Percentiles rank a stretch among this genome's conserved stretches.
phyloP scores from a whole-genome alignment of 2,797 vertebrate species.

The Phrynocephalus forsythii region DNA sequence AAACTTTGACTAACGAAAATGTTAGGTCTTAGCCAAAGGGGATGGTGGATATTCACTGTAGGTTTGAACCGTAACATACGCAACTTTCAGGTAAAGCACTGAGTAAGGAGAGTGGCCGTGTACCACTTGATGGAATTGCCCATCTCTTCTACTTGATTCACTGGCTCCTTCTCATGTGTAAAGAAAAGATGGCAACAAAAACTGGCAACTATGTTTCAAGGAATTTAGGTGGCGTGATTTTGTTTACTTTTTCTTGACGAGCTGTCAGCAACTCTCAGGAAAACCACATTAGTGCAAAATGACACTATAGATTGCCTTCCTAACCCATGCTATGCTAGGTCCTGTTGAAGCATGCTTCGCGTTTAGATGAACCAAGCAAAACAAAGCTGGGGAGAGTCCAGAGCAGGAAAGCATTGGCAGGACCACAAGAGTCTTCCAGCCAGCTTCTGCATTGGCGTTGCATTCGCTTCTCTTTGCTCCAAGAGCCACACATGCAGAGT shows the following conservation, averaged over 20 bases:
- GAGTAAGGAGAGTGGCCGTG: no score
- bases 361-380: not conserved
- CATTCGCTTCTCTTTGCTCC: constrained; percentile 34
- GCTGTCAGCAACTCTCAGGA: not conserved
- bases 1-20: not conserved
- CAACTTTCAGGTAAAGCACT: no score
- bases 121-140: no score
- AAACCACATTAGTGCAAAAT: not conserved
- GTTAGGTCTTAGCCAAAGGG: no score
- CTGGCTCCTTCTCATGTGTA: no score
- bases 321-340: not conserved
- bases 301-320: not conserved
- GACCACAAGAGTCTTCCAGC: not conserved
- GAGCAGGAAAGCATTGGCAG: not conserved
- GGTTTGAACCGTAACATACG: no score
- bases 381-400: not conserved
- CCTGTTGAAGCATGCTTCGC: not conserved
- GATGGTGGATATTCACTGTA: no score
- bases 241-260: not conserved
- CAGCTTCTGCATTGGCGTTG: constrained; percentile 19
- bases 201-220: not conserved
- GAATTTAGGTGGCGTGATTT: not conserved
- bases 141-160: no score
- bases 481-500: not conserved
- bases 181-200: no score